phyloP scores from a whole-genome alignment of 2,888 invertebrate species.

The Pemphredon lugubris region DNA sequence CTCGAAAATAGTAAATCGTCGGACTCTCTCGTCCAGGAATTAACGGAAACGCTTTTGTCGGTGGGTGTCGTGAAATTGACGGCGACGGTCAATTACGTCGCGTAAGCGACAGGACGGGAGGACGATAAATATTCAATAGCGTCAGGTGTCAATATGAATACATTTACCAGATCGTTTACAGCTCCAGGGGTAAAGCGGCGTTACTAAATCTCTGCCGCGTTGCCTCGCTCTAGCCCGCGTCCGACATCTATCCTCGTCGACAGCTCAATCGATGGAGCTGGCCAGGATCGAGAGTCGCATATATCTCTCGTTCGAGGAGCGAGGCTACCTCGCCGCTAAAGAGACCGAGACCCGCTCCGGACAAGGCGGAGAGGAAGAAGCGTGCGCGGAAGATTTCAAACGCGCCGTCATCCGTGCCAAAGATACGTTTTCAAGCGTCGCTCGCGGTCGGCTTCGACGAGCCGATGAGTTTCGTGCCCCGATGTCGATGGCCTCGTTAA shows the following conservation, averaged over 20 bases:
- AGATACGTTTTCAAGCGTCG: conserved; percentile 56
- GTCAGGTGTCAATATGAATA: conserved; percentile 17
- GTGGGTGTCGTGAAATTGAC: neutral
- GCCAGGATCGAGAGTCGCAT: conserved; percentile 44
- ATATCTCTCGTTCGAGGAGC: conserved; percentile 29
- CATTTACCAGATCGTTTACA: conserved; percentile 5
- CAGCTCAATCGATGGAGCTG: conserved; percentile 61
- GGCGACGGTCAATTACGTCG: neutral
- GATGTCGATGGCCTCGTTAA: conserved; percentile 60
- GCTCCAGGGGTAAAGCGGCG: neutral
- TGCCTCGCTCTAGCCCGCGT: conserved; percentile 37
- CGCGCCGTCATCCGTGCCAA: conserved; percentile 64
- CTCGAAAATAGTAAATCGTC: neutral
- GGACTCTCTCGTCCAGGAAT: neutral
- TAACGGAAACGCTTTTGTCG: neutral
- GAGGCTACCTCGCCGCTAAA: conserved; percentile 56
- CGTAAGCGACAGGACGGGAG: neutral
- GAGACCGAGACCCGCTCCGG: conserved; percentile 58
- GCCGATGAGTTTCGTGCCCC: conserved; percentile 51
- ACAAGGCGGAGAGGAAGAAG: conserved; percentile 61
- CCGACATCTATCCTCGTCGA: conserved; percentile 58
- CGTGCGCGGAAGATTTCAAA: conserved; percentile 67
- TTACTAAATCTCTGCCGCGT: conserved; percentile 21
- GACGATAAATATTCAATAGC: conserved; percentile 21
- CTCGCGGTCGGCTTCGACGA: conserved; percentile 47